Evolutionary conservation across 2,888 invertebrate genomes (phyloP).

Genomic region (Eristalis arbustorum): DNA sequence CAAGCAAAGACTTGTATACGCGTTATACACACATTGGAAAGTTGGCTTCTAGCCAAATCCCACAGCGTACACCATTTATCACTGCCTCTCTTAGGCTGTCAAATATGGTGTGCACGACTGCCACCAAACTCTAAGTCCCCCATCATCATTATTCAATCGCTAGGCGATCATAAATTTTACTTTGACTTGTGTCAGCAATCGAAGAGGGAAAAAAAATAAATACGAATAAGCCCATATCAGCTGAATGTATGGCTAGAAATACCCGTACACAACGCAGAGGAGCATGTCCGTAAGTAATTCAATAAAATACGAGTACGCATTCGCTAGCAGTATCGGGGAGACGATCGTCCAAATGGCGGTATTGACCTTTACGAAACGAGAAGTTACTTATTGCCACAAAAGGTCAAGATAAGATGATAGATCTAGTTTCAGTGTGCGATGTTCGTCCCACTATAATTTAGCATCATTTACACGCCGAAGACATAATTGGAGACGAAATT

Average conservation of each 20-base stretch:
- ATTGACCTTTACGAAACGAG: slow-evolving; percentile 53
- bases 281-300: not conserved
- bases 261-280: not conserved
- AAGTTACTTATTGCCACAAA: slow-evolving; percentile 11
- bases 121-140: slow-evolving; percentile 60
- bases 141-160: slow-evolving; percentile 67
- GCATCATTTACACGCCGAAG: slow-evolving; percentile 17
- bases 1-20: slow-evolving; percentile 42
- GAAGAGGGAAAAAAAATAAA: slow-evolving; percentile 1
- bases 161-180: slow-evolving; percentile 64
- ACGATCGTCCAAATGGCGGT: slow-evolving; percentile 50
- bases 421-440: not conserved
- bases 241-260: not conserved
- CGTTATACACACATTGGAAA: slow-evolving; percentile 47
- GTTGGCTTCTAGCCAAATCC: slow-evolving; percentile 59
- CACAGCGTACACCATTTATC: slow-evolving; percentile 58
- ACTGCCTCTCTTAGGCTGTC: slow-evolving; percentile 65
- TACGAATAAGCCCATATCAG: slow-evolving; percentile 21
- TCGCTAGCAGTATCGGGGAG: slow-evolving; percentile 27
- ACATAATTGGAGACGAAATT: slow-evolving; percentile 45
- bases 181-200: slow-evolving; percentile 55
- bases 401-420: slow-evolving; percentile 32
- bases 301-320: slow-evolving; percentile 13
- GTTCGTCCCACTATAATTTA: slow-evolving; percentile 18
- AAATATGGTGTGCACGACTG: slow-evolving; percentile 54